Evolutionary conservation across 2,797 vertebrate species (phyloP), one percentile per base, ranked within the genome.

Genomic region (Catamblyrhynchus diadema): DNA sequence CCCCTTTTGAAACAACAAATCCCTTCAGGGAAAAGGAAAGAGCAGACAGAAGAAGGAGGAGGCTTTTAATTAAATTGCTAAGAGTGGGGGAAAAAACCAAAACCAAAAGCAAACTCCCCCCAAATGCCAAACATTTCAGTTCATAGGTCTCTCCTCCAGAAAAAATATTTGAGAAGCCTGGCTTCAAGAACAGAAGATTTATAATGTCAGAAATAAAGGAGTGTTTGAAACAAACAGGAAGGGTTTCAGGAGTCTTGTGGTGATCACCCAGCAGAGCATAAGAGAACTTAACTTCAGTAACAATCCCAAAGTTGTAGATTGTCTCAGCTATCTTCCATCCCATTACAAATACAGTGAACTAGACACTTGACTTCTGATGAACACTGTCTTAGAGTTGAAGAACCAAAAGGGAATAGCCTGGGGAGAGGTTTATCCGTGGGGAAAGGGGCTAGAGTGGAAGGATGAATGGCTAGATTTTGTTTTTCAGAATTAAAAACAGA

Each of bases 201-300:
- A 11, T n/a, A 82, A 69, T 6, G 14, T 32, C 72, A 87, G 60
- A 72, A 81, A 62, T 17, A 81, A 82, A 88, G 67, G 33, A 60
- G 57, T 32, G 57, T 48, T 82, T 80, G 72, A 86, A 94, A 80
- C 39, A 90, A 86, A 84, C 24, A 45, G 22, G 14, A 77, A 62
- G 27, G 8, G 10, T 79, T 95, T 80, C 32, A 27, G 42, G 22
- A 62, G 22, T n/a, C 64, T 42, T 51, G 33, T 1, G 3, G 45
- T 28, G 35, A 85, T 33, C 41, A 48, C 13, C 47, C 77, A 83
- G 44, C 4, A 88, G 19, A 53, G 2, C 12, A 7, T 16, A 81
- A 59, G 25, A 70, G 25, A 75, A 84, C 39, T 37, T 67, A 79
- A 84, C 35, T 33, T 74, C 39, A 89, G 25, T 53, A 85, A 54